Base-by-base conservation (phyloP, 23 tunicate genomes). In the Trididemnum nubilum region DNA sequence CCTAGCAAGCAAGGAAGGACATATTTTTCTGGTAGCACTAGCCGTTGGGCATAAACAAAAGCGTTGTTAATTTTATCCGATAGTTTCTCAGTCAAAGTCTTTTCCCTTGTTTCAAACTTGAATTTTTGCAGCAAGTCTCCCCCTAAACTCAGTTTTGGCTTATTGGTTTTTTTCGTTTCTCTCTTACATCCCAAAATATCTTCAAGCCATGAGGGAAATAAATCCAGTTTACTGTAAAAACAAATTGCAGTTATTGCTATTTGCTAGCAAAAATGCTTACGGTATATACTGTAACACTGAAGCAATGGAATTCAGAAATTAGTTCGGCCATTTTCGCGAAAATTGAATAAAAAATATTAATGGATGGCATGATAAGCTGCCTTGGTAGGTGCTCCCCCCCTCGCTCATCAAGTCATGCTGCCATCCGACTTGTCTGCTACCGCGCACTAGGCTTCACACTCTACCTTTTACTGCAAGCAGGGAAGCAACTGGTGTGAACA, bases 1-100 rank as follows among this genome's bases (percentile, higher is more conserved):
- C 97, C 97, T 22, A 91, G 71, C 5, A 91, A 33, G 51, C 97
- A 91, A 19, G 97, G 97, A 70, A 91, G 44, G 1, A 78, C 86
- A 51, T 78, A 91, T 37, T 85, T 77, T 37, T 91, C 90, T 0
- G 97, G 97, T 2, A 91, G 71, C 30, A 91, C 52, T 71, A 81
- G 52, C 2, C 97, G 81, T 67, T 91, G 97, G 0, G 74, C 75
- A 44, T 83, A 91, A 2, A 76, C 81, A 67, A 91, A 85, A 12
- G 33, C 83, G 15, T 52, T 58, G 84, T 91, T 85, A 22, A 91
- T 70, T 24, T 2, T 58, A 30, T 85, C 87, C 23, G 84, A 50
- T 23, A 85, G 59, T 31, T 81, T 89, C 5, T 91, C 97, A 9
- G 66, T 24, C 36, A 36, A 51, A 31, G 87, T 75, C 36, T 91